These are phyloP conservation scores for Crypturellus tataupa DNA, from an alignment of 2,797 vertebrate genomes.

Conservation along the genomic window DNA sequence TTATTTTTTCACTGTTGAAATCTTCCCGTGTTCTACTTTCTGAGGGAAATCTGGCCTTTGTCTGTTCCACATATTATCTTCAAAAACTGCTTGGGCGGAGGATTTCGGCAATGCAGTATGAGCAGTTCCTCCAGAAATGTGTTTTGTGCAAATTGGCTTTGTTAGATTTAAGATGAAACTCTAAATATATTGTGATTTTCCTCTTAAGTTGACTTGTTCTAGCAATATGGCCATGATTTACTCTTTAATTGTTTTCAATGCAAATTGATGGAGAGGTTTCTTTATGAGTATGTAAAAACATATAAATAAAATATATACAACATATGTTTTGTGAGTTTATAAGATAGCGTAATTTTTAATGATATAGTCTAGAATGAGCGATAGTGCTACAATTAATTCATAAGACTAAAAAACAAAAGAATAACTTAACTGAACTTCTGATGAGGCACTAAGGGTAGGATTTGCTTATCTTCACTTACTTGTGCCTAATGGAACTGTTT, in stretches of 20 bases:
- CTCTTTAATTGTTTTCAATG: background rate
- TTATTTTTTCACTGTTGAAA: slow-evolving; percentile 13
- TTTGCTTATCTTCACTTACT: background rate
- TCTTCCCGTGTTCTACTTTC: slow-evolving; percentile 35
- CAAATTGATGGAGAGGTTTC: background rate
- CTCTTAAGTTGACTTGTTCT: background rate
- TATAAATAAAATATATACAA: background rate
- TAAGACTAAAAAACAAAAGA: background rate
- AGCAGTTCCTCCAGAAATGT: slow-evolving; percentile 22
- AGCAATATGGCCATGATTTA: background rate
- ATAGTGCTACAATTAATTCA: background rate
- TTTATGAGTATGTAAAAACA: background rate
- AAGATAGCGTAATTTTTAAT: background rate
- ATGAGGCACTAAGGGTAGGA: background rate
- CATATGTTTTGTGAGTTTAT: background rate
- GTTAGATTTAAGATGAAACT: background rate
- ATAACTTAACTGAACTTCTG: background rate
- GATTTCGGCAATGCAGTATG: slow-evolving; percentile 29
- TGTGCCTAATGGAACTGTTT: slow-evolving; percentile 14
- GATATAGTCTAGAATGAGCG: background rate
- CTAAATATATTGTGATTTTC: slow-evolving; percentile 30
- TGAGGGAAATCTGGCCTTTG: background rate
- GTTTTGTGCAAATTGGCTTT: background rate
- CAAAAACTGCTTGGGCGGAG: background rate
- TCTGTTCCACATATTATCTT: slow-evolving; percentile 9